These are phyloP conservation scores for Arrhopalites spinosus DNA, from an alignment of 2,888 invertebrate species.

Conservation along the genomic window DNA sequence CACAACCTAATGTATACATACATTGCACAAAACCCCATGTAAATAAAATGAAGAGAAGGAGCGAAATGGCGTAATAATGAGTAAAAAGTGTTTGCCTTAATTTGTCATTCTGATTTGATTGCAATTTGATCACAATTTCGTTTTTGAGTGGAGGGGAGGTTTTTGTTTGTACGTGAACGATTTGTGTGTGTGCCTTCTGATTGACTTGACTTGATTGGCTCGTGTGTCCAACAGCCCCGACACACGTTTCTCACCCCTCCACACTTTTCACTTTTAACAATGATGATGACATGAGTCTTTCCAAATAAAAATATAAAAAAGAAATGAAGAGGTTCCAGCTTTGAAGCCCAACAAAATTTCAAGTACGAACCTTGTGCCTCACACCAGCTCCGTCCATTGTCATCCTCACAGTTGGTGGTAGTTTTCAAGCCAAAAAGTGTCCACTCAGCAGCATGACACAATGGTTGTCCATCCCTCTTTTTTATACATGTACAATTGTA, in stretches of 20 bases:
- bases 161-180: not conserved
- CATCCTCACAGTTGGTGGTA: conserved; percentile 28
- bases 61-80: conserved; percentile 24
- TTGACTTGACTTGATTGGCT: conserved; percentile 12
- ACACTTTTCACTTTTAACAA: not conserved
- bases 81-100: conserved; percentile 30
- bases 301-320: not conserved
- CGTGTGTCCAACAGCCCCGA: not conserved
- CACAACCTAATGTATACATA: not conserved
- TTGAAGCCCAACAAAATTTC: no score
- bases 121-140: conserved; percentile 25
- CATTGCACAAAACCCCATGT: not conserved
- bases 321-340: not conserved
- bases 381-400: not conserved
- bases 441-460: not conserved
- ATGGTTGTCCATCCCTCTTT: not conserved
- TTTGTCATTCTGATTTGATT: conserved; percentile 22
- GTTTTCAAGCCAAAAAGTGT: conserved; percentile 9
- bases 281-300: not conserved
- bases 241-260: not conserved
- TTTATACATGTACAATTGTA: not conserved
- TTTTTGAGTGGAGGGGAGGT: not conserved
- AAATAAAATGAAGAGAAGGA: not conserved
- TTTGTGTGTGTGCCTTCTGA: conserved; percentile 4
- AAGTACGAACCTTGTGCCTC: no score